Evolutionary conservation across 2,888 invertebrate species (phyloP), one percentile per base, ranked within the genome.

Genomic region (Hipparchia sbordonii): DNA sequence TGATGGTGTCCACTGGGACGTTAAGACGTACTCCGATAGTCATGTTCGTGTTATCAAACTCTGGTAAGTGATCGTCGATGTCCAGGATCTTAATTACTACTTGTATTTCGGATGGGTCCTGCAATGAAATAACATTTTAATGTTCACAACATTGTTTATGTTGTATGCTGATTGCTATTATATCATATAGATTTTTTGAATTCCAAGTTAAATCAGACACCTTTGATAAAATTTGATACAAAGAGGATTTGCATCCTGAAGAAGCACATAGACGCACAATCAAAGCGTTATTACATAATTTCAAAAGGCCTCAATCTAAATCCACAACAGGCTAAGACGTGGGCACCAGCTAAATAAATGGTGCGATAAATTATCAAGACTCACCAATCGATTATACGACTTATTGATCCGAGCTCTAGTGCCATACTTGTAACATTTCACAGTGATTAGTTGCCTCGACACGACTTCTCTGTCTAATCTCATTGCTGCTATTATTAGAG

Each of bases 1-100:
- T 94, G 13, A 95, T 92, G 0, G 96, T 96, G 76, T 97, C 96
- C 46, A 96, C 94, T 0, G 96, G 96, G 0, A 97, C 96, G 82
- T 96, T 97, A 1, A 97, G 91, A 60, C 97, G 94, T 0, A 97
- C 96, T 1, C 97, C 97, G 6, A 97, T 89, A 0, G 96, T 96
- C 74, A 95, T 87, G 76, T 95, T 95, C 3, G 95, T 92, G 45
- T 93, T 94, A 57, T 91, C 92, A 75, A 97, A 97, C 77, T 94
- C 89, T 0, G 97, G 97, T 54, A 95, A 85, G 82, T 97, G 97
- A 79, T 97, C 97, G 79, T 97, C 97, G 23, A 97, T 93, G 77
- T 97, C 97, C 2, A 95, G 76, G 0, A 97, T 89, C 81, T 94
- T 95, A 2, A 97, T 90, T 0, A 95, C 82, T 0, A 97, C 90